These are phyloP conservation scores for Gonatopus flavifemur DNA, from an alignment of 1,140 invertebrate species.

Conservation along the genomic window DNA sequence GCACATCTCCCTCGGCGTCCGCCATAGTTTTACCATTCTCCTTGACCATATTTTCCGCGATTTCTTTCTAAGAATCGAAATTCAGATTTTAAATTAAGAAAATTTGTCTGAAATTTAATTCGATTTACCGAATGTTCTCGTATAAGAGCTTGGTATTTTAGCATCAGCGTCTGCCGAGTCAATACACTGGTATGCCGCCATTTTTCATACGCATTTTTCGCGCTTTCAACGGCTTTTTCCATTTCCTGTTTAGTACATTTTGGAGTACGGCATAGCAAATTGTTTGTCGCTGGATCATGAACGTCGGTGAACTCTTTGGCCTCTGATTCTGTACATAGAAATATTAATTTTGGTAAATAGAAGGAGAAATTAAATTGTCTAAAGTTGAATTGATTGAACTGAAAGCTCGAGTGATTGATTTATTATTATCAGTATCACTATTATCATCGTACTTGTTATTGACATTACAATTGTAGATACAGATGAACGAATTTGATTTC, in stretches of 20 bases:
- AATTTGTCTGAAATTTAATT: no score
- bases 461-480: not conserved
- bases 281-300: slow-evolving; percentile 90
- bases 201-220: slow-evolving; percentile 78
- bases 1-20: slow-evolving; percentile 98
- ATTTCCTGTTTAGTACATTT: slow-evolving; percentile 90
- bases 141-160: slow-evolving; percentile 83
- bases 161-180: slow-evolving; percentile 94
- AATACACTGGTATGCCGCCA: slow-evolving; percentile 95
- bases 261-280: slow-evolving; percentile 82
- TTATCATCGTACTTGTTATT: no score
- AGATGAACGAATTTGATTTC: not conserved
- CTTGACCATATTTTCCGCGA: slow-evolving; percentile 89
- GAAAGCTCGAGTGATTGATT: no score
- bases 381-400: not conserved
- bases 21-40: slow-evolving; percentile 98
- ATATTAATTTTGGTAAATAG: not conserved
- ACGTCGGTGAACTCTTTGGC: slow-evolving; percentile 91
- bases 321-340: slow-evolving; percentile 73
- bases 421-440: no score
- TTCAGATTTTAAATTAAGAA: no score
- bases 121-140: slow-evolving; percentile 76
- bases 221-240: slow-evolving; percentile 84
- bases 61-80: slow-evolving; percentile 64
- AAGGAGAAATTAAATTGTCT: not conserved